Percentiles rank a stretch among this genome's conserved stretches.
phyloP scores from a whole-genome alignment of 2,888 invertebrate species.

The Miltochrista miniata region DNA sequence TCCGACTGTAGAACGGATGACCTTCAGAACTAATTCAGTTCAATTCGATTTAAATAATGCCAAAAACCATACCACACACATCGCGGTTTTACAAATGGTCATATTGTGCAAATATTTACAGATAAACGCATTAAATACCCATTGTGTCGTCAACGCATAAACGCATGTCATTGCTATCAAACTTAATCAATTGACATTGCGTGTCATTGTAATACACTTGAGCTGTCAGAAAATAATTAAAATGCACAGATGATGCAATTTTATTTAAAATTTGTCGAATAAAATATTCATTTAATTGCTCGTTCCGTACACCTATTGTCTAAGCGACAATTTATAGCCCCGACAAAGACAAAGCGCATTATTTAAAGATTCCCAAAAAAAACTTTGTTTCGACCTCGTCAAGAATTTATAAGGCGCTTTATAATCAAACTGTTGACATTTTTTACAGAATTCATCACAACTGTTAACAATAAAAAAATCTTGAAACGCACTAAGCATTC shows the following conservation, averaged over 20 bases:
- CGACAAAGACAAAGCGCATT: conserved; percentile 39
- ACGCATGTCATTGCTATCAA: conserved; percentile 22
- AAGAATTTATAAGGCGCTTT: conserved; percentile 59
- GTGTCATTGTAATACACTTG: conserved; percentile 29
- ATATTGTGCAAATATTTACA: no score
- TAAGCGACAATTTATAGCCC: conserved; percentile 57
- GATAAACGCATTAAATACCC: conserved; percentile 16
- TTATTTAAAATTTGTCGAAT: conserved; percentile 41
- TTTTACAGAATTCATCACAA: conserved; percentile 59
- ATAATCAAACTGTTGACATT: conserved; percentile 55
- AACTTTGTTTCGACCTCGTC: conserved; percentile 47
- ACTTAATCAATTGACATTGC: conserved; percentile 23
- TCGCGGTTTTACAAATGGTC: not conserved
- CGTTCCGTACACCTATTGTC: conserved; percentile 59
- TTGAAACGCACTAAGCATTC: conserved; percentile 51
- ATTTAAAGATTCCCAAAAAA: conserved; percentile 32
- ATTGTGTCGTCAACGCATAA: conserved; percentile 31
- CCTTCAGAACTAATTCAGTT: no score
- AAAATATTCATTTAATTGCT: conserved; percentile 71
- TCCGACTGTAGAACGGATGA: no score
- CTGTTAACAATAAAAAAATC: conserved; percentile 58
- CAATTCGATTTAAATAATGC: no score
- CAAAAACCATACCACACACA: conserved; percentile 21
- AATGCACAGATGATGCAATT: conserved; percentile 42
- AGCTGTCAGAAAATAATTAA: conserved; percentile 45